Evolutionary conservation across 2,797 vertebrate genomes (phyloP), one percentile per base, ranked within the genome.

Genomic region (Cirrhinus molitorella): DNA sequence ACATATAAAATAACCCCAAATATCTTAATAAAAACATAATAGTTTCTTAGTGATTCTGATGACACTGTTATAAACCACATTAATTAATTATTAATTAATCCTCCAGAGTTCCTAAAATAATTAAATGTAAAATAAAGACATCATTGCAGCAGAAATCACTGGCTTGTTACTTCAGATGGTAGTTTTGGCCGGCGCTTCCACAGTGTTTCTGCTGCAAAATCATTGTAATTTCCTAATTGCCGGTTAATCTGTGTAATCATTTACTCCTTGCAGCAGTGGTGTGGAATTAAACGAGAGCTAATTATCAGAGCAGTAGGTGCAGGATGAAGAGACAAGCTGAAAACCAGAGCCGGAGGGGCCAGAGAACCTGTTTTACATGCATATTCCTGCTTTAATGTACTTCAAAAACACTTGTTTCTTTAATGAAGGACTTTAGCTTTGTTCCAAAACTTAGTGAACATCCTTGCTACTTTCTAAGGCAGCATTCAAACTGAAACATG

Each of bases 161-260:
- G 49, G 19, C 49, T 31, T 5, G 1, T 51, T 51, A 8, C 17
- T 53, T 19, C 7, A n/a, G 25, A 31, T 21, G 13, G 31, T 57
- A 37, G 12, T 57, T 23, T 17, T 28, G n/a, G 55, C 34, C 16
- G 3, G 53, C 43, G 37, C 23, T 59, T 57, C 53, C 19, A 9
- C 34, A 13, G 55, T 28, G 37, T 28, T 76, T 25, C 55, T 75
- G 51, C 53, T 40, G 1, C 73, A 59, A 19, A 76, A 79, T 67
- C 77, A 67, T 34, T 79, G 79, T 59, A 31, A 80, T 80, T 71
- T n/a, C 47, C 51, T 47, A 80, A 80, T 59, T 80, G 66, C 37
- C 1, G 19, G 66, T 59, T 80, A 80, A 80, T 71, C 14, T 31
- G 65, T 34, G 23, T 80, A 53, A 80, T 71, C 51, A 31, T 31